Evolutionary conservation across 2,797 vertebrate genomes (phyloP).

Genomic region (Rallus crepitans): DNA sequence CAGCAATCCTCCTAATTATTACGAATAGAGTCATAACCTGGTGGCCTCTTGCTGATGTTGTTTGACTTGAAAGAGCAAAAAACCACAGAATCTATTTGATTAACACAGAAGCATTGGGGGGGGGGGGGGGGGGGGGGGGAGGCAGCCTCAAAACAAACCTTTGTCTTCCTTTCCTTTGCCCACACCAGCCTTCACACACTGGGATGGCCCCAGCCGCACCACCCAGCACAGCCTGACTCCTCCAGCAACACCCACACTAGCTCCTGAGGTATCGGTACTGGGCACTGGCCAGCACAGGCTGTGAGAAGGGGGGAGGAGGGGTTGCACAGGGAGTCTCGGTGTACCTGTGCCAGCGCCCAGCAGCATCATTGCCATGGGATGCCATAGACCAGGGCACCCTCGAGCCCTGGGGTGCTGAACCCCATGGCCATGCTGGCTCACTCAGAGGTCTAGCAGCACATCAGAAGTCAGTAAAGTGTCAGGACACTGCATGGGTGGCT

Average conservation of each 20-base stretch:
- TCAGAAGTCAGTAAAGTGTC: background rate
- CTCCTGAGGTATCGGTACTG: background rate
- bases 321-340: too few relatives aligned
- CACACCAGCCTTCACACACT: rapidly evolving
- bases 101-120: background rate
- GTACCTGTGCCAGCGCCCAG: background rate
- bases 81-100: background rate
- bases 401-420: background rate
- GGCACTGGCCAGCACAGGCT: background rate
- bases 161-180: background rate
- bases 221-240: background rate
- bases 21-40: background rate
- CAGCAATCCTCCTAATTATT: background rate
- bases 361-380: background rate
- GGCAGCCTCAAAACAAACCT: background rate
- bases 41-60: background rate
- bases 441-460: background rate
- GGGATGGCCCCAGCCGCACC: background rate
- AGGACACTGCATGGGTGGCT: too few relatives aligned
- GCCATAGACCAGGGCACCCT: rapidly evolving
- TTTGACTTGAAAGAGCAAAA: background rate
- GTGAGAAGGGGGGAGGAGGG: background rate
- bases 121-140: background rate
- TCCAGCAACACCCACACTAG: background rate
- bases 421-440: background rate